Conservation (phyloP, 2,888 invertebrate species). For the Thymelicus lineola region DNA sequence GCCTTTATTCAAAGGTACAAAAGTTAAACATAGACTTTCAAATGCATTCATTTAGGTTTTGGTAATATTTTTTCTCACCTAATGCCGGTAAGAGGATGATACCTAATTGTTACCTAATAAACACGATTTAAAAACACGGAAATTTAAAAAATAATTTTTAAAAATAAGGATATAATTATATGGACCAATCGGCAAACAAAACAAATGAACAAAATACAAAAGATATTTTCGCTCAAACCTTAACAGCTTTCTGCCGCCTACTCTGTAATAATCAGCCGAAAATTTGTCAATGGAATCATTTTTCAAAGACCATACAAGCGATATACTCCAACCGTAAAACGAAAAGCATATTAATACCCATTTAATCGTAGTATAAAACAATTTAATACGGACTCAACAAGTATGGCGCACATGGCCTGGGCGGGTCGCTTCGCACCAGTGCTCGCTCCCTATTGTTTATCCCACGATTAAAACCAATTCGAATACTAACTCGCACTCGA, state of each 20-base stretch:
- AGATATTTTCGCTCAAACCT: background rate
- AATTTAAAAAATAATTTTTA: too few species aligned
- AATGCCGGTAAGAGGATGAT: too few species aligned
- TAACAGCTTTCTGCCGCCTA: background rate
- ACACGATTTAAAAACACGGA: too few species aligned
- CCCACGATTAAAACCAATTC: constrained; percentile 84
- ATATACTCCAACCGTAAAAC: background rate
- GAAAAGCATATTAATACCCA: constrained; percentile 26
- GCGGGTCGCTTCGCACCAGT: constrained; percentile 71
- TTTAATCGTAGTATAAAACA: constrained; percentile 38
- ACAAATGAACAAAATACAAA: background rate
- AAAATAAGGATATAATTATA: too few species aligned
- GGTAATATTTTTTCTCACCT: too few species aligned
- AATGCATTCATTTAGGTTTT: too few species aligned
- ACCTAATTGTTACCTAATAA: too few species aligned
- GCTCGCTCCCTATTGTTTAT: constrained; percentile 80
- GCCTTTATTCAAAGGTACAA: too few species aligned
- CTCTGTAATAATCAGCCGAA: background rate
- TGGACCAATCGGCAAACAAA: too few species aligned
- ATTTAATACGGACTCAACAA: constrained; percentile 34
- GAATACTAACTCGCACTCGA: constrained; percentile 82
- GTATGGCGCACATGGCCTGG: constrained; percentile 67
- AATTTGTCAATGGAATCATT: constrained; percentile 6
- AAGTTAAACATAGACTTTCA: too few species aligned
- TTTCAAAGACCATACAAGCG: background rate